These are phyloP conservation scores for Caenorhabditis wallacei DNA, from an alignment of 2,888 invertebrate species.

Conservation along the genomic window DNA sequence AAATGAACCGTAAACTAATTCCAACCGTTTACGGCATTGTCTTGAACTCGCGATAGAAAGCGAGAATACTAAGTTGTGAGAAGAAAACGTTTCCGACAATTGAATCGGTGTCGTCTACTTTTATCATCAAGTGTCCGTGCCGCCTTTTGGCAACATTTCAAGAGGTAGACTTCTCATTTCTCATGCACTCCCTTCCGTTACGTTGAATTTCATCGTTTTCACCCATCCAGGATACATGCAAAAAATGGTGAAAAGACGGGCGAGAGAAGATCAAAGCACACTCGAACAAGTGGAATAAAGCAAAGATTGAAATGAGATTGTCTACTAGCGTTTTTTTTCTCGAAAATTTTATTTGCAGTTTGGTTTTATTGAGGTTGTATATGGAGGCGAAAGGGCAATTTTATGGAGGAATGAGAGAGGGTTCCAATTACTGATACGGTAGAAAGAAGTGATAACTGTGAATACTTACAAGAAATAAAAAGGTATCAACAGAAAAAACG, in stretches of 20 bases:
- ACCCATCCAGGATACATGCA: constrained; percentile 38
- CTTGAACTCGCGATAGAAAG: constrained; percentile 40
- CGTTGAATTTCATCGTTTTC: constrained; percentile 30
- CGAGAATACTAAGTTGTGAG: constrained; percentile 21
- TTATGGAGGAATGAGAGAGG: constrained; percentile 31
- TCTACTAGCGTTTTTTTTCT: background rate
- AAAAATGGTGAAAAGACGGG: constrained; percentile 18
- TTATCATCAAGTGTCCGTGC: constrained; percentile 65
- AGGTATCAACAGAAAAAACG: background rate
- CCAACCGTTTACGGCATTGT: constrained; percentile 15
- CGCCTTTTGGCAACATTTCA: constrained; percentile 64
- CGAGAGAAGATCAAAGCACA: constrained; percentile 44
- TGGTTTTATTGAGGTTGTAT: constrained; percentile 45
- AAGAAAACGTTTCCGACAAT: constrained; percentile 39
- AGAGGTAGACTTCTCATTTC: constrained; percentile 43
- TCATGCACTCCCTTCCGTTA: constrained; percentile 26
- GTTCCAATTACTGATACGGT: constrained; percentile 18
- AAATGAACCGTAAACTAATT: constrained; percentile 41
- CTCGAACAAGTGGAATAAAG: constrained; percentile 21
- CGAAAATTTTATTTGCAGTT: background rate
- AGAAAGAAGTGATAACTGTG: background rate
- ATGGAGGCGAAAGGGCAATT: constrained; percentile 23
- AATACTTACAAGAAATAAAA: constrained; percentile 1
- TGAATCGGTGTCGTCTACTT: constrained; percentile 49
- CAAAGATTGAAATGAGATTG: constrained; percentile 13